Evolutionary conservation across 2,888 invertebrate genomes (phyloP), one percentile per base, ranked within the genome.

Genomic region (Trachelus troglodyta): DNA sequence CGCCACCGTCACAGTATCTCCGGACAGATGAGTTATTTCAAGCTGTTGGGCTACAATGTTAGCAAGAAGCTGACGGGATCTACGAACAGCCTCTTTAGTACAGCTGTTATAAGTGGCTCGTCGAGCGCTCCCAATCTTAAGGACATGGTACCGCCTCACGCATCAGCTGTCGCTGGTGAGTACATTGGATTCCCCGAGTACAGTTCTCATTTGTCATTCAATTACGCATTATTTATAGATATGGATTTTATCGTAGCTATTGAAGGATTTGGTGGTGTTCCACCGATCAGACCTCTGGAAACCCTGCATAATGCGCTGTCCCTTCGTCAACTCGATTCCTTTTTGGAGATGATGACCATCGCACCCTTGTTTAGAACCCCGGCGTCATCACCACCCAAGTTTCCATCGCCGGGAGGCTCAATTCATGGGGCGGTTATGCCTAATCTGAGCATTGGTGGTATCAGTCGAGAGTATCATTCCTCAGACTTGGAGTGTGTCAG

Each of bases 221-320:
- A 35, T 73, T 75, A 15, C 31, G 76, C 40, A 76, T 75, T 33
- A 68, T 73, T 35, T 31, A 74, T 56, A 71, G 15, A 69, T 75
- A 76, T 73, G 77, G 23, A 12, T 69, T 75, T 76, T 75, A 34
- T 83, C 92, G 92, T 93, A 93, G 96, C 95, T 77, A 94, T 96
- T 90, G 96, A 96, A 92, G 97, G 97, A 56, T 97, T 97, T 92
- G 97, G 97, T 81, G 97, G 97, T 79, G 98, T 98, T 83, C 99
- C 99, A 35, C 97, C 98, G 1, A 97, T 99, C 86, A 95, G 99
- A 56, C 98, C 99, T 1, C 92, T 99, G 91, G 99, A 99, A 93
- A 99, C 99, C 6, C 93, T 99, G 80, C 99, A 99, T 94, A 99
- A 99, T 92, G 97, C 98, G 75, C 93, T 99, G 84, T 98, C 98